Evolutionary conservation across 2,888 invertebrate species (phyloP), one percentile per base, ranked within the genome.

Genomic region (Charanyca ferruginea): DNA sequence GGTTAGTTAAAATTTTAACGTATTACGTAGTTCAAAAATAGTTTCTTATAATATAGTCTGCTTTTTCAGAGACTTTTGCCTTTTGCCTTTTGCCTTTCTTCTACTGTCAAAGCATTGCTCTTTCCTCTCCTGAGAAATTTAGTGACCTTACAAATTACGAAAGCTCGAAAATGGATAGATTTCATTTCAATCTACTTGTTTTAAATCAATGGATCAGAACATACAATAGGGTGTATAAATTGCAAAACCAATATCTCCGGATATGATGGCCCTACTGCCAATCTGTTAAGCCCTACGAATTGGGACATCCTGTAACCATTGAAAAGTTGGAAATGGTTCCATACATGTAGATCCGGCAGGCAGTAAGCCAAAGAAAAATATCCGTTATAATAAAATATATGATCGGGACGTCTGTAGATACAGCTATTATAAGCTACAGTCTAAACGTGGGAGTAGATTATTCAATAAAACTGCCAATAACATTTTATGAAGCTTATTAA

Each of bases 241-340:
- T 45, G 9, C 25, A 42, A 38, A 51, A 32, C 22, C 9, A 42
- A 52, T 49, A 9, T 20, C n/a, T 48, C 25, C 42, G 77, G 45
- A 64, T 51, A 52, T 51, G 45, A 53, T 18, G 28, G 9, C 45
- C 52, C 41, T 61, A 22, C 32, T 22, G 22, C 38, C 35, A 13
- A 71, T 66, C 60, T 72, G 52, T 51, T 54, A 44, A 60, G 45
- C 42, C 58, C 51, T 73, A 55, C 78, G 55, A 74, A 73, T 61
- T 32, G n/a, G 51, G 55, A 78, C 61, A 73, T 64, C 72, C 73
- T 77, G 73, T 23, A 9, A 38, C 55, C 58, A 48, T 57, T 28
- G 38, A 66, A 55, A 47, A 44, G 38, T 47, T 77, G 49, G 49
- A 42, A 49, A 48, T 7, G 16, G 42, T 45, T 22, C 67, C 74